Base-by-base conservation (phyloP, 2,113 vertebrate genomes). In the Hippopotamus amphibius region DNA sequence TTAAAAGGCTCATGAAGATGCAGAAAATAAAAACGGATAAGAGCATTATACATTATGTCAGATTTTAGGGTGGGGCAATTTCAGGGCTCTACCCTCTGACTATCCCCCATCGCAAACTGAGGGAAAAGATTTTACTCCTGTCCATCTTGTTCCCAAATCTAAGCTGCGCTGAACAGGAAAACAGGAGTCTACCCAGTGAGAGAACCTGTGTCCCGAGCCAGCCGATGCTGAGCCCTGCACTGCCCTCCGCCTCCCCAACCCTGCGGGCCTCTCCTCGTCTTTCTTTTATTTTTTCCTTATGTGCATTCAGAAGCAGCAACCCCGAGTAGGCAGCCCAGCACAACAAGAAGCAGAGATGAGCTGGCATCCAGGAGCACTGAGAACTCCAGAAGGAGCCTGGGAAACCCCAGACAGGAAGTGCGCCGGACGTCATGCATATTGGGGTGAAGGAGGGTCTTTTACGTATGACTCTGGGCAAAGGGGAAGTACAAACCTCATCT, bases 191-290 rank as follows among this genome's bases (percentile, higher is more conserved):
- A 33, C 22, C 8, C 6, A 55, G 30, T 69, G 4, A 37, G 24
- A 85, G 41, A 41, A 63, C 26, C 11, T 30, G 11, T 28, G 74
- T 72, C 30, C 48, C n/a, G 83, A 89, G 24, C 66, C 74, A 57
- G 68, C 30, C 76, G 37, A 15, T 13, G 41, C 30, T 3, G 1
- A 11, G 28, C 16, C 55, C n/a, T 9, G 15, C 50, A 13, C 87
- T 9, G n/a, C 26, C 24, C 22, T 17, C 37, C 59, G 24, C 7
- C 2, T 14, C 37, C 48, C 16, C 0, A 0, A 7, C 11, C 26
- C 43, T 46, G 2, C 2, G 61, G 15, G 28, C 21, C 19, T 85
- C 50, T 76, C 74, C 41, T n/a, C 43, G 57, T 90, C 74, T 5
- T 90, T 9, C 59, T n/a, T 74, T n/a, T 17, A 0, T 22, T 14